A percentile compares a stretch with the other conserved stretches of the same genome.
phyloP scores from a whole-genome alignment of 2,113 vertebrate species.

The Dermatemys mawii region DNA sequence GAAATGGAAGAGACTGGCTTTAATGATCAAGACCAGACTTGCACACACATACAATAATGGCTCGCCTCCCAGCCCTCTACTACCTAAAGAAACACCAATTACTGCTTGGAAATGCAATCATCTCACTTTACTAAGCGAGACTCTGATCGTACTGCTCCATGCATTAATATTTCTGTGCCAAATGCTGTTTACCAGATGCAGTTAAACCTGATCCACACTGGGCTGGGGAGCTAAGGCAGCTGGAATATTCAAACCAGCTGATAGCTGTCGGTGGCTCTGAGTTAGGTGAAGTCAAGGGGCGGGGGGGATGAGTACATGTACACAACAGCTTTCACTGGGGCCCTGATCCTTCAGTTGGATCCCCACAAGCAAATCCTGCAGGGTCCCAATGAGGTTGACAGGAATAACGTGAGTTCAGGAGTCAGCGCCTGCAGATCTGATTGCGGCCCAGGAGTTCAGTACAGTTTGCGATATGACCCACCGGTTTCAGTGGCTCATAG shows the following conservation, averaged over 20 bases:
- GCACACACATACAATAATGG: neutral
- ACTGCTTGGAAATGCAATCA: neutral
- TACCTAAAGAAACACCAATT: neutral
- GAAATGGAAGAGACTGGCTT: neutral
- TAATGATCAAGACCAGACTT: neutral
- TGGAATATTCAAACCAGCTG: neutral
- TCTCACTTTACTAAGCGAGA: neutral
- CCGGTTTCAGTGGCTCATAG: neutral
- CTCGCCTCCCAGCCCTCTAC: too few species aligned
- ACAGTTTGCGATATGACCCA: neutral
- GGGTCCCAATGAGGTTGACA: neutral
- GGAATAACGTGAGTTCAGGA: neutral
- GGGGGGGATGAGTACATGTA: rapidly evolving
- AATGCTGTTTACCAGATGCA: neutral
- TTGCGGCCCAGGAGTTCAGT: neutral
- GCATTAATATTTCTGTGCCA: neutral
- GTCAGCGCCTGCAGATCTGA: neutral
- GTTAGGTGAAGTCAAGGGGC: neutral
- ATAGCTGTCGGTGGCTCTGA: neutral
- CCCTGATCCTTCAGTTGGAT: neutral
- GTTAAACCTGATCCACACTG: neutral
- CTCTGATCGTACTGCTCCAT: neutral
- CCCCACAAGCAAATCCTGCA: neutral
- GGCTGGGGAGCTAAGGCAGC: neutral
- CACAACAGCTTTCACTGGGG: neutral